Evolutionary conservation across 2,888 invertebrate genomes (phyloP), one percentile per base, ranked within the genome.

Genomic region (Lordiphosa fenestrarum): DNA sequence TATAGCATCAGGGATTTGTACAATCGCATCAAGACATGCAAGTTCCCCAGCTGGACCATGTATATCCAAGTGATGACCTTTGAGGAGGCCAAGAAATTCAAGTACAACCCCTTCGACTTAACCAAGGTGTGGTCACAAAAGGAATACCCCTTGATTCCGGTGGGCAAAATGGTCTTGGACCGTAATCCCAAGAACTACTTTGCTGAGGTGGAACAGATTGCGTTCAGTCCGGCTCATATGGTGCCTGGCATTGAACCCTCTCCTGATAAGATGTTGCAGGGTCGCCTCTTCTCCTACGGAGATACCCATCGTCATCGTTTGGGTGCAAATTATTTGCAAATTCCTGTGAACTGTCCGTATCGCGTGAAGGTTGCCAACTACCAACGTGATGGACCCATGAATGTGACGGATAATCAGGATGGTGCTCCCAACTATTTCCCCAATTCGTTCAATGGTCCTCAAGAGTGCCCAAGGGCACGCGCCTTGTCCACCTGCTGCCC

Each of bases 311-410:
- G 95, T 67, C 94, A 97, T 89, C 93, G 97, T 56, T 91, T 99
- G 78, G 99, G 99, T 6, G 92, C 96, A 1, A 99, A 99, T 91
- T 95, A 94, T 89, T 91, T 95, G 66, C 98, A 98, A 89, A 92
- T 99, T 46, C 96, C 98, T 0, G 97, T 99, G 25, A 99, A 99
- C 90, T 98, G 98, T 86, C 98, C 99, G 0, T 98, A 93, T 91
- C 91, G 93, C 70, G 92, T 93, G 2, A 90, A 91, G n/a, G 81
- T 89, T 1, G 88, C 91, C 38, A 96, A 97, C 89, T 98, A 95
- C 87, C 97, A 98, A 90, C 93, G 98, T 35, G 98, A 98, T 89
- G 98, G 98, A 0, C 92, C 94, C 3, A 94, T 94, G 91, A 91
- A 92, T 50, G 91, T 93, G 10, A 90, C 92, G 42, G 93, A 92